phyloP scores from a whole-genome alignment of 1,140 invertebrate genomes.

The Micrasema minimum region DNA sequence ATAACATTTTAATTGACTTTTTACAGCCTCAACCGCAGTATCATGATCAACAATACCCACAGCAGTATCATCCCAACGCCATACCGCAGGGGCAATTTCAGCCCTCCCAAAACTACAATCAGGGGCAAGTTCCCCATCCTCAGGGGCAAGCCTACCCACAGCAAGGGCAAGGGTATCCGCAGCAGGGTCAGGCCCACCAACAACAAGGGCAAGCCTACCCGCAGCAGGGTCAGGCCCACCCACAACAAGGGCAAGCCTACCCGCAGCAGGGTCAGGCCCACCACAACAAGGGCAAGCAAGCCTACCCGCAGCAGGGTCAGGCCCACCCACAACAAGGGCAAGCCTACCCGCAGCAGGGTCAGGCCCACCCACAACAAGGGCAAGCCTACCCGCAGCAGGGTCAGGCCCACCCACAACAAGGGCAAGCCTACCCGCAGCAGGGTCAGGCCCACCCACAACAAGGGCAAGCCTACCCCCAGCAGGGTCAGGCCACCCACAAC shows the following conservation, averaged over 20 bases:
- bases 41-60: conserved; percentile 50
- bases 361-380: conserved; percentile 50
- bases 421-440: conserved; percentile 31
- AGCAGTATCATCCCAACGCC: conserved; percentile 51
- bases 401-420: conserved; percentile 42
- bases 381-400: conserved; percentile 55
- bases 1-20: too few relatives aligned
- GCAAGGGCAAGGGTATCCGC: conserved; percentile 28
- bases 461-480: conserved; percentile 26
- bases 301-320: conserved; percentile 46
- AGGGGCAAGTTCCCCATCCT: conserved; percentile 38
- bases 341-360: conserved; percentile 42
- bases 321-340: conserved; percentile 11
- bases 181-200: conserved; percentile 48
- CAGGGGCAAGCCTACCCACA: conserved; percentile 51
- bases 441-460: conserved; percentile 50
- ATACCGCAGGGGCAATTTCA: conserved; percentile 52
- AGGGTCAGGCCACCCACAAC: conserved; percentile 50
- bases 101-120: conserved; percentile 32
- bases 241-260: conserved; percentile 50
- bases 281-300: too few relatives aligned
- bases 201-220: conserved; percentile 46
- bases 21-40: conserved; percentile 47
- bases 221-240: conserved; percentile 51
- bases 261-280: conserved; percentile 23